These are phyloP conservation scores for Microtus pennsylvanicus DNA, from an alignment of 2,113 vertebrate species.

Conservation along the genomic window DNA sequence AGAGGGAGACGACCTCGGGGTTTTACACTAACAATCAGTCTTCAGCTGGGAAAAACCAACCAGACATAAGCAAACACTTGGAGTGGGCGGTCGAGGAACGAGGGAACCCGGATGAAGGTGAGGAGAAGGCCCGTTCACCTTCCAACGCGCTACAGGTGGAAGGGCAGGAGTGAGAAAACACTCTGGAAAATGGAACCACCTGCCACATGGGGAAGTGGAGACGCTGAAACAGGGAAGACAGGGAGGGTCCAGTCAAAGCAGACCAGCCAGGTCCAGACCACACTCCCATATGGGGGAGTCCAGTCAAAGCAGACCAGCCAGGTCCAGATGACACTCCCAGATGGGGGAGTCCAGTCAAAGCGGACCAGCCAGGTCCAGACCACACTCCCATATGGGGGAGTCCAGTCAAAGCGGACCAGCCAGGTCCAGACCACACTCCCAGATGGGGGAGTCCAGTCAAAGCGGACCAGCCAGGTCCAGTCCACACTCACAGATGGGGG, in stretches of 20 bases:
- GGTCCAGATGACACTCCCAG: not conserved
- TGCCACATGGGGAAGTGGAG: not conserved
- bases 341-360: too few relatives aligned
- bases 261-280: too few relatives aligned
- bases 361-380: not conserved
- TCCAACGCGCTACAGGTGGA: not conserved
- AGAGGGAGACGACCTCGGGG: rapidly evolving
- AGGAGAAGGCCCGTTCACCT: not conserved
- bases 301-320: not conserved
- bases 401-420: not conserved
- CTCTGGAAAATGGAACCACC: not conserved
- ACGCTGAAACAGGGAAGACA: not conserved
- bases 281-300: not conserved
- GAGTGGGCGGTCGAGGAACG: not conserved
- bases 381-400: not conserved
- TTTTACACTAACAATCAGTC: not conserved
- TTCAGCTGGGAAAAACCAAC: not conserved
- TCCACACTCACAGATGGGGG: not conserved
- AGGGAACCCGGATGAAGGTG: not conserved
- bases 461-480: not conserved
- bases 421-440: not conserved
- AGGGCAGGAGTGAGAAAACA: not conserved
- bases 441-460: too few relatives aligned
- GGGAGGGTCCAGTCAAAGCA: not conserved
- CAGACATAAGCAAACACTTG: not conserved